Evolutionary conservation across 2,888 invertebrate genomes (phyloP), one percentile per base, ranked within the genome.

Genomic region (Gonocerus acuteangulatus): DNA sequence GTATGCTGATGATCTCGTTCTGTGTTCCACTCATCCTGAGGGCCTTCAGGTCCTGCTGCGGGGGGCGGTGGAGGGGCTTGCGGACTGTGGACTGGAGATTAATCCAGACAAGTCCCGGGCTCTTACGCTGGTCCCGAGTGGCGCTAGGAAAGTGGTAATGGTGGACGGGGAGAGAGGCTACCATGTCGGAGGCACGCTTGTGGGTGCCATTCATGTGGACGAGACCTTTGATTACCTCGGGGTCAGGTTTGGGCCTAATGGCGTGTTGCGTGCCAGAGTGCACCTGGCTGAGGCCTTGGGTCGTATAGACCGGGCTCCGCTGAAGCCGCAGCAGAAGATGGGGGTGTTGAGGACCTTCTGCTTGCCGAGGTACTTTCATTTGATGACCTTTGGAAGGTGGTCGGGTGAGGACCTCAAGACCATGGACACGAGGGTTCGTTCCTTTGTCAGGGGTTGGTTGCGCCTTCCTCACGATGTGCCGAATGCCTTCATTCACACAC

Each of bases 281-380:
- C 18, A 21, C 11, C 15, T 48, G 48, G 3, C 9, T 18, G 19
- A 4, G 6, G n/a, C 3, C 6, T 61, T 74, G 4, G 27, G 63
- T 1, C 69, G 71, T 48, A 68, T 72, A 44, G 64, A 68, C 15
- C 63, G 65, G 51, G 71, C 73, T 0, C 72, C 74, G 0, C 67
- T 75, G 7, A 75, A 74, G 64, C 74, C 74, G 2, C 72, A 72
- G 58, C 74, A 75, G 62, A 69, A 73, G 66, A 59, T 74, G 7
- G 69, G 71, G 45, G 63, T 73, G 0, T 63, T 75, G 42, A 67
- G 72, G 62, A 68, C 62, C 3, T 69, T 73, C 68, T 69, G 76
- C 32, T 66, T 76, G 15, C 74, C 74, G 9, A 69, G 71, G 49
- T 71, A 71, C 64, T 64, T 71, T 49, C 74, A 75, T 63, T 62